Percentiles rank a stretch among this genome's conserved stretches.
Evolutionary conservation across 2,113 vertebrate genomes (phyloP).

Genomic region (Pungitius pungitius): DNA sequence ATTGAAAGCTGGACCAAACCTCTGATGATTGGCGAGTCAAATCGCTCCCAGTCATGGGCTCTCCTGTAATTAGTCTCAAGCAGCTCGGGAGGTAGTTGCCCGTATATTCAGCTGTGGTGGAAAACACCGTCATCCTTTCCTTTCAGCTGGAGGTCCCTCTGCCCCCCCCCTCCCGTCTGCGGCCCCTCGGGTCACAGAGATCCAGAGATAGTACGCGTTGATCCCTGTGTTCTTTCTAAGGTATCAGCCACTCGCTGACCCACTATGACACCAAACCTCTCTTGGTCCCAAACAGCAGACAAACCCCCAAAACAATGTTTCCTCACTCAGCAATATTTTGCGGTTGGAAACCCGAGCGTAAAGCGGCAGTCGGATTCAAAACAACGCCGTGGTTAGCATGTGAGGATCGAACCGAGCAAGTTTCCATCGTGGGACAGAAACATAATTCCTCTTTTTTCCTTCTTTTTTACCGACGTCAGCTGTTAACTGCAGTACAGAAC

Average conservation of each 20-base stretch:
- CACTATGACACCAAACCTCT: neutral
- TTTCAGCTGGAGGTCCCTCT: constrained; percentile 35
- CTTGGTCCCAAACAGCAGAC: constrained; percentile 11
- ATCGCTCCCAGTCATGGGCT: constrained; percentile 57
- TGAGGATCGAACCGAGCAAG: constrained; percentile 29
- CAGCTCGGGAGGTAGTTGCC: constrained; percentile 24
- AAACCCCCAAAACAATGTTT: constrained; percentile 10
- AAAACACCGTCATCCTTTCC: constrained; percentile 31
- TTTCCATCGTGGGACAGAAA: constrained; percentile 57
- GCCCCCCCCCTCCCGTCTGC: neutral
- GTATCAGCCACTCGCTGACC: neutral
- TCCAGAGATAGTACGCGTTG: neutral
- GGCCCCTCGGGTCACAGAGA: neutral
- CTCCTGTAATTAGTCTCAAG: constrained; percentile 64
- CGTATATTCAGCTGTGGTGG: constrained; percentile 45
- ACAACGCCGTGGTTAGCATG: constrained; percentile 38
- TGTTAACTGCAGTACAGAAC: constrained; percentile 35
- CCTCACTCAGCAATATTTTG: constrained; percentile 31
- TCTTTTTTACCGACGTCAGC: constrained; percentile 43
- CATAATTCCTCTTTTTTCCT: constrained; percentile 3
- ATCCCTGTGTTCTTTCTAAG: neutral
- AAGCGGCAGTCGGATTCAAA: constrained; percentile 35
- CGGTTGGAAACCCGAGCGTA: constrained; percentile 37
- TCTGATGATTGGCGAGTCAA: constrained; percentile 44
- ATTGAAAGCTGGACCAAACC: neutral